Conservation (phyloP, 23 tunicate species). For the Trididemnum miniatum region DNA sequence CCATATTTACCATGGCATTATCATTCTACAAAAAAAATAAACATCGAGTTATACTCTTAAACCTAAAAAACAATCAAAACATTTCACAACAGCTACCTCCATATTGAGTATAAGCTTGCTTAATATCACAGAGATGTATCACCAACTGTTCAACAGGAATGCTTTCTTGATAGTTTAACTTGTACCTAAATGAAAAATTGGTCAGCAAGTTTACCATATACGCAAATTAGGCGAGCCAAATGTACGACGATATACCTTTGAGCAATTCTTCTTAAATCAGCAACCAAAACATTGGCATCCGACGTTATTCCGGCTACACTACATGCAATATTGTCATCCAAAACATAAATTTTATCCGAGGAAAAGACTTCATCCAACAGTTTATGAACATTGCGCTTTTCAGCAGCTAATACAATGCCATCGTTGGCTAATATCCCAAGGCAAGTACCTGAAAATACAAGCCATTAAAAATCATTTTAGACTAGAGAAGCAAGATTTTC, state of each 20-base stretch:
- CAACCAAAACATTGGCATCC: conserved; percentile 92
- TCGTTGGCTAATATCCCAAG: conserved; percentile 94
- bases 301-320: conserved; percentile 98
- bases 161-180: conserved; percentile 77
- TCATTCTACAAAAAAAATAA: no score
- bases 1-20: no score
- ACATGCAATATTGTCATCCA: conserved; percentile 95
- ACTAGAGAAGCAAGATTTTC: no score
- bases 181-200: conserved; percentile 51
- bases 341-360: conserved; percentile 90
- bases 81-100: conserved; percentile 79
- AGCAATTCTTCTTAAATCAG: conserved; percentile 80
- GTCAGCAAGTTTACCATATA: neutral
- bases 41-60: no score
- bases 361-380: conserved; percentile 83
- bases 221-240: neutral
- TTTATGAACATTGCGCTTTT: conserved; percentile 91
- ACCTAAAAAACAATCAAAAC: no score
- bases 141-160: conserved; percentile 97
- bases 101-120: conserved; percentile 90
- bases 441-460: conserved; percentile 89
- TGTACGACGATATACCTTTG: conserved; percentile 49
- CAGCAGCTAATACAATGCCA: conserved; percentile 92
- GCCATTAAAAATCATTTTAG: no score
- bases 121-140: conserved; percentile 80